These are phyloP conservation scores for Stichodactyla helianthus DNA, from an alignment of 64 coral and sea anemone species.

Conservation along the genomic window DNA sequence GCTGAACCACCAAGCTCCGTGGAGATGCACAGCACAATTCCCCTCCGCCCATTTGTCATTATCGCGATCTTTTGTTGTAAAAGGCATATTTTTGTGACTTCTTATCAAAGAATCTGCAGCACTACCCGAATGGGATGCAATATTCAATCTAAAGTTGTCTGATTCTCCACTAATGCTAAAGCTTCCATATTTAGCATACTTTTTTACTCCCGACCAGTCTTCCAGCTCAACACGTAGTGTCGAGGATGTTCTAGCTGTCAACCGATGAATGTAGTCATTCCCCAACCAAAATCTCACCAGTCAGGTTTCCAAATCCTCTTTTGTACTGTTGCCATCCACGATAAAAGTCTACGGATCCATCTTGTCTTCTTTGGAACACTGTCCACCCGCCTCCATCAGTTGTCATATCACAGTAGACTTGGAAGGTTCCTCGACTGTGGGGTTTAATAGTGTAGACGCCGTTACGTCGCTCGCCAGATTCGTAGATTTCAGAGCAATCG, in stretches of 20 bases:
- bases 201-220: conserved; percentile 8
- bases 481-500: neutral
- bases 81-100: neutral
- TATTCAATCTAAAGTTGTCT: neutral
- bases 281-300: conserved; percentile 13
- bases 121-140: neutral
- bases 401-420: conserved; percentile 26
- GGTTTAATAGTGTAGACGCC: neutral
- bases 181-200: conserved; percentile 30
- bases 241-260: neutral
- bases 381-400: conserved; percentile 33
- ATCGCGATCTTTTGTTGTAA: conserved; percentile 34
- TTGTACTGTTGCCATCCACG: conserved; percentile 10
- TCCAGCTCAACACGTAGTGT: conserved; percentile 17
- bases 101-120: neutral
- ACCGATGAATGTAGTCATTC: conserved; percentile 26
- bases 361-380: conserved; percentile 15
- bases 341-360: conserved; percentile 19
- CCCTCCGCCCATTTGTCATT: neutral
- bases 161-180: neutral
- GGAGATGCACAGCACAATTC: neutral
- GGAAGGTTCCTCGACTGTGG: neutral
- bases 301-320: conserved; percentile 7
- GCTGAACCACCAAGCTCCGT: conserved; percentile 38
- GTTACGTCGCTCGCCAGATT: neutral